These are phyloP conservation scores for Meloe dianella DNA, from an alignment of 2,888 invertebrate genomes.

Conservation along the genomic window DNA sequence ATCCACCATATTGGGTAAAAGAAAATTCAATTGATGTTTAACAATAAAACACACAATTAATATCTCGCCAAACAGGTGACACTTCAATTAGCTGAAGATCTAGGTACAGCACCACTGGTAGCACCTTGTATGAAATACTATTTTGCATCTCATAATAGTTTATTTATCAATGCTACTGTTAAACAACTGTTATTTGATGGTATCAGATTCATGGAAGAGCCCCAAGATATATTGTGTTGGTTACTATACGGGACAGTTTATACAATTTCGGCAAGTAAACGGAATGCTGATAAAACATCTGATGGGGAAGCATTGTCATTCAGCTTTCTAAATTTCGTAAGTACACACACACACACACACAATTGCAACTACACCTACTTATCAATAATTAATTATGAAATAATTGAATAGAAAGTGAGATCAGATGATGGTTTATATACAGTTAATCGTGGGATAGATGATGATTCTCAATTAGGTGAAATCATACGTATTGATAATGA, in stretches of 20 bases:
- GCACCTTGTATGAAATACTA: neutral
- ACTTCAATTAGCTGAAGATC: constrained; percentile 6
- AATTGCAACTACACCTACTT: too few species aligned
- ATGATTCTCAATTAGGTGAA: constrained; percentile 59
- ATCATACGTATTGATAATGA: constrained; percentile 60
- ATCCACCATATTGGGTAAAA: constrained; percentile 65
- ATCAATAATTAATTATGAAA: neutral
- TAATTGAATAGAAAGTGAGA: constrained; percentile 58
- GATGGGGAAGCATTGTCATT: neutral
- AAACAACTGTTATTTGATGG: constrained; percentile 6
- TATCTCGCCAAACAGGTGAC: neutral
- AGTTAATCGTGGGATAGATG: constrained; percentile 62
- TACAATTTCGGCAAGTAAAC: neutral
- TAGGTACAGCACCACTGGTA: neutral
- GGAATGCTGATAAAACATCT: neutral
- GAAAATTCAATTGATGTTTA: neutral
- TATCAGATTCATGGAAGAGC: neutral
- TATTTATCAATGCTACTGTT: constrained; percentile 8
- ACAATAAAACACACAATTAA: neutral
- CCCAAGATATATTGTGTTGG: neutral
- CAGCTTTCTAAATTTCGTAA: neutral
- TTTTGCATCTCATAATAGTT: neutral
- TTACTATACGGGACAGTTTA: neutral
- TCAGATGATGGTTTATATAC: constrained; percentile 63
- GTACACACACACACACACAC: too few species aligned